A percentile compares a stretch with the other conserved stretches of the same genome.
Evolutionary conservation across 2,797 vertebrate genomes (phyloP).

Genomic region (Synanceia verrucosa): DNA sequence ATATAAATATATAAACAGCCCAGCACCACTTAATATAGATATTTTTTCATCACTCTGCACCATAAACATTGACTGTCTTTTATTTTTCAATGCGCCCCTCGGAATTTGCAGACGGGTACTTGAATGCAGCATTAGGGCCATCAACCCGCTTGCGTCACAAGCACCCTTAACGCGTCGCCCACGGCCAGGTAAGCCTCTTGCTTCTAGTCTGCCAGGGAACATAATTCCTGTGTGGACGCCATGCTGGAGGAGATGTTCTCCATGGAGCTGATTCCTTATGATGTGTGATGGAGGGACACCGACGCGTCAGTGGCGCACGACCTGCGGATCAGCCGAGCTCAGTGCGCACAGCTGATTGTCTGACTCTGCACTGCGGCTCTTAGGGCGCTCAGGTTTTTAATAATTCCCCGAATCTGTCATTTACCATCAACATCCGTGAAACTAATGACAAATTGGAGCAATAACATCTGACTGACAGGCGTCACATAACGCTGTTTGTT

Average conservation of each 20-base stretch:
- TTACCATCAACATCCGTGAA: conserved; percentile 12
- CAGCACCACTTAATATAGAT: neutral
- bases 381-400: neutral
- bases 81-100: neutral
- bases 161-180: neutral
- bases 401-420: conserved; percentile 3
- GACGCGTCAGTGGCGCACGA: conserved; percentile 36
- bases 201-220: neutral
- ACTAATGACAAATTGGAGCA: conserved; percentile 28
- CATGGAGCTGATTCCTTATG: conserved; percentile 22
- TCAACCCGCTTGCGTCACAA: conserved; percentile 49
- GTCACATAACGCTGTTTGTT: conserved; percentile 29
- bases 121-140: conserved; percentile 55
- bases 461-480: conserved; percentile 50
- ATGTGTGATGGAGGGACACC: conserved; percentile 39
- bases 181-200: conserved; percentile 58
- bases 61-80: neutral
- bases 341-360: conserved; percentile 15
- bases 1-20: no score
- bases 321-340: conserved; percentile 27
- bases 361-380: neutral
- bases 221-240: conserved; percentile 14
- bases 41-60: neutral
- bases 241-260: conserved; percentile 12
- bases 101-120: conserved; percentile 15